Base-by-base conservation (phyloP, 1,140 invertebrate species). In the Thalassaphorura encarpata region DNA sequence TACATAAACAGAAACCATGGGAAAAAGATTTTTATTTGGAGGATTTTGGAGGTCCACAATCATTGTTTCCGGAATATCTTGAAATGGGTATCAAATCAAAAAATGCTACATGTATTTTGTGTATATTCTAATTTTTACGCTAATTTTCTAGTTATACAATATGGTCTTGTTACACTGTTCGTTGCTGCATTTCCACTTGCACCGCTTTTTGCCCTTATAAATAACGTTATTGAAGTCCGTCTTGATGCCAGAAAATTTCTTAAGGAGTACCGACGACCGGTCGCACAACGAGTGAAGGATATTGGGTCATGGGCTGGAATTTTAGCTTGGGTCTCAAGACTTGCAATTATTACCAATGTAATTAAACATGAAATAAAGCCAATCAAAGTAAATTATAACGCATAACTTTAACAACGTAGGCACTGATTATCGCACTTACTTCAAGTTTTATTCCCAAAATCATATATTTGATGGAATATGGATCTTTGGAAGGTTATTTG, bases 351-450 rank as follows among this genome's bases (percentile, higher is more conserved):
- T 19, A 92, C 88, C 41, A 97, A 97, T 76, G 92, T 94, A 73
- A 83, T 81, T 77, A 42, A 41, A 42, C 4, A 24, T 31, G 5
- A 16, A 3, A 55, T 52, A 11, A 16, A 21, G 43, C n/a, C 16
- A 19, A 3, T 19, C 27, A 15, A 11, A 52, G 11, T 8, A 13
- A 42, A 4, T 29, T 11, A 4, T 31, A 5, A 54, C 27, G 21
- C 36, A n/a, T n/a, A n/a, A 16, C n/a, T 5, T 56, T 39, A 40
- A 49, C 28, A 13, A 6, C 59, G 69, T 70, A 97, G 92, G 95
- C 87, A 47, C 92, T 97, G 67, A 94, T 99, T 49, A 98, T 99
- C 68, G 95, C 95, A 33, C 99, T 99, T 74, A 97, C 95, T 2
- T 97, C 93, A 0, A 92, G 97, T 67, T 94, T 97, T 72, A 89